Evolutionary conservation across 2,113 vertebrate species (phyloP), one percentile per base, ranked within the genome.

Genomic region (Labrus mixtus): DNA sequence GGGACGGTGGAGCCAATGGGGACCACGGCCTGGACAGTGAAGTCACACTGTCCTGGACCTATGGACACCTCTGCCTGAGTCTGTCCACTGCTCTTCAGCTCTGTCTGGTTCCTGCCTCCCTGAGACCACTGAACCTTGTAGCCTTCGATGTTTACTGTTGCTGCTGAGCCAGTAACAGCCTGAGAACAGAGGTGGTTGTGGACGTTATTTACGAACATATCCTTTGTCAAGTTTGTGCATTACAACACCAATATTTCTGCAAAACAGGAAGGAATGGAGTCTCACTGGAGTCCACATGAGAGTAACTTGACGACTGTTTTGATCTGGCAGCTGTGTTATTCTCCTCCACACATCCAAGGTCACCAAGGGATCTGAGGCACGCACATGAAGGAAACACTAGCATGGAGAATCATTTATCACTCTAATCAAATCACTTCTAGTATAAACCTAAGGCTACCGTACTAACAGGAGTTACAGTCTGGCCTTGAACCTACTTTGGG

Each of bases 261-360:
- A 60, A 76, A 29, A 20, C 20, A 69, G 25, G 20, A 8, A 15
- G 37, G n/a, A 3, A 43, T 4, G 12, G 29, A 51, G 43, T 41
- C 86, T 39, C 84, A 93, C 92, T 36, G 22, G 39, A 36, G 22
- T 84, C 92, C 93, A 94, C 11, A 90, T 8, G 0, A 94, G 67
- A 41, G 87, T 87, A 29, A 93, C 53, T 0, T 50, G 70, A 53
- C 87, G 87, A 17, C 6, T 61, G 54, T 41, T 19, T 0, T 37
- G 20, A 13, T 77, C 43, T 17, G 60, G 39, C 16, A 41, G 43
- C 4, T 15, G 46, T 13, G 78, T 33, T 54, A 92, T 75, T 57
- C 8, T 90, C 65, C 89, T 90, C 93, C 92, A 94, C 6, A 93
- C 46, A 41, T 93, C 85, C 66, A 93, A 46, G 1, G 11, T 84